Base-by-base conservation (phyloP, 2,113 vertebrate species). In the Coracopsis vasa region DNA sequence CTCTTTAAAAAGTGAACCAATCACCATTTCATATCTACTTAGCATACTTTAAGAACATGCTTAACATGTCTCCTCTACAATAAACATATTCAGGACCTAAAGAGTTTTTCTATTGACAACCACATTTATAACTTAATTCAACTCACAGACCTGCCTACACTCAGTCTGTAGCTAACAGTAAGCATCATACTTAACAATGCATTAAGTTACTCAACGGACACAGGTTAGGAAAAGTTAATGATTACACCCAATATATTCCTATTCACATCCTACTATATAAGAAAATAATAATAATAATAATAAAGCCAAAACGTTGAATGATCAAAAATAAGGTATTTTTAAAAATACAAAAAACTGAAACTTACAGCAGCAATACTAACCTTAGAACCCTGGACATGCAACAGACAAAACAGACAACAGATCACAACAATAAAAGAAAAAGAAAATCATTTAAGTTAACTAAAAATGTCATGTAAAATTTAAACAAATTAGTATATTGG, bases 341-440 rank as follows among this genome's bases (percentile, higher is more conserved):
- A 45, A 95, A 96, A 98, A 97, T 97, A 95, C 80, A 97, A 98
- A 98, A 97, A 98, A 98, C 98, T 95, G 95, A 98, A 98, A 98
- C 98, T 99, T 99, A 99, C 98, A 99, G 98, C 97, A 98, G 98
- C 98, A 98, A 98, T 98, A 99, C 98, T 99, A 99, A 98, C 99
- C 99, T 99, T 99, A 99, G 99, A 99, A 98, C 99, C 99, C 99
- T 98, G 98, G 97, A 98, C 96, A 99, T 99, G 98, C 98, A 98
- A 98, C 97, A 98, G 98, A 98, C 98, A 98, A 98, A 98, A 98
- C 98, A 98, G 98, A 98, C 98, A 98, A 98, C 97, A 98, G 95
- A 98, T 91, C 97, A 98, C 97, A 98, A 98, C 97, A 98, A 97
- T 97, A 98, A 97, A 98, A 98, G 97, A 97, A 98, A 98, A 98